These are phyloP conservation scores for Chrysomela aeneicollis DNA, from an alignment of 2,888 invertebrate species.

Conservation along the genomic window DNA sequence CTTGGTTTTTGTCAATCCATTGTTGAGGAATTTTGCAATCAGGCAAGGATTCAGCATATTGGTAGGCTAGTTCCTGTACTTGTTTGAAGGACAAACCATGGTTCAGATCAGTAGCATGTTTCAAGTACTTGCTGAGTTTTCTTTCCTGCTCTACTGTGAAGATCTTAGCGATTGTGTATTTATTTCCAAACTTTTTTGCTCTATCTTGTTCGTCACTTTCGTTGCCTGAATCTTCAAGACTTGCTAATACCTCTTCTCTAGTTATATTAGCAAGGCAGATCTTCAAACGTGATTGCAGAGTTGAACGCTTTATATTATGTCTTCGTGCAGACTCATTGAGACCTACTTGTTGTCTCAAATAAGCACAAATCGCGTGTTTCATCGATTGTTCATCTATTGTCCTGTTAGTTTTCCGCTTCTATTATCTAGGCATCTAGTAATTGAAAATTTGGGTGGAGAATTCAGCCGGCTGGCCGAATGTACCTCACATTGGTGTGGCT, in stretches of 20 bases:
- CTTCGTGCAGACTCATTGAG: conserved; percentile 35
- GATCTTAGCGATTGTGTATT: conserved; percentile 15
- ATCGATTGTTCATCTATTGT: conserved; percentile 32
- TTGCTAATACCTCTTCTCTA: too few relatives aligned
- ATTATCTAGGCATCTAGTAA: not conserved
- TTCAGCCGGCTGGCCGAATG: too few relatives aligned
- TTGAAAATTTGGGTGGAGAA: not conserved
- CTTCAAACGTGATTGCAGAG: conserved; percentile 31
- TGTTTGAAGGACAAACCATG: conserved; percentile 22
- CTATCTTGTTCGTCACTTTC: conserved; percentile 1
- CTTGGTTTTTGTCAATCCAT: conserved; percentile 31
- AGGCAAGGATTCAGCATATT: conserved; percentile 26
- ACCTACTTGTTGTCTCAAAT: conserved; percentile 27
- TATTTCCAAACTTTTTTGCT: not conserved
- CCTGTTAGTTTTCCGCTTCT: conserved; percentile 2
- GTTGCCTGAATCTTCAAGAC: conserved; percentile 8
- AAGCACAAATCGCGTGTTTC: conserved; percentile 28
- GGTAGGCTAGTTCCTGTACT: conserved; percentile 26
- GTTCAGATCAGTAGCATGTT: conserved; percentile 24
- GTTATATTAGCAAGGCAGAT: conserved; percentile 3
- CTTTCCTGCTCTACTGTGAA: conserved; percentile 19
- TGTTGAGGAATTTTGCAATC: conserved; percentile 30
- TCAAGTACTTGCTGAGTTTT: conserved; percentile 22
- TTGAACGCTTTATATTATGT: conserved; percentile 36
- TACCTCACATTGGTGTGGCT: too few relatives aligned